These are phyloP conservation scores for Carterocephalus palaemon DNA, from an alignment of 2,888 invertebrate genomes.

Conservation along the genomic window DNA sequence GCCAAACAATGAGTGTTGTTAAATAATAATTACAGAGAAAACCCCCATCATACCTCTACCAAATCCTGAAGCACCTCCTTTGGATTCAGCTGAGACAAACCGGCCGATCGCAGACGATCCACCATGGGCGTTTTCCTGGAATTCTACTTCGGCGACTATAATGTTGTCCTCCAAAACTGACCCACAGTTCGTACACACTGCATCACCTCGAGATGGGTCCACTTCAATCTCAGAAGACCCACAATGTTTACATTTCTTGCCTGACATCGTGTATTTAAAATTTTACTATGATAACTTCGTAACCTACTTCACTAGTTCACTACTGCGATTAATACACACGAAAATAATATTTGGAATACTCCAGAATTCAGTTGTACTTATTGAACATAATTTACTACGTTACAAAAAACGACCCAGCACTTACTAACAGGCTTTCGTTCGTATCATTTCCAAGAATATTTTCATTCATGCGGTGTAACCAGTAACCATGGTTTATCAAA, in stretches of 20 bases:
- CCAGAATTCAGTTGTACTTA: too few relatives aligned
- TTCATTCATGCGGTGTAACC: conserved; percentile 1
- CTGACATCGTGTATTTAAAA: conserved; percentile 57
- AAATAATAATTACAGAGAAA: background rate
- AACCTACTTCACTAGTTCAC: background rate
- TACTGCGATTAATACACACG: background rate
- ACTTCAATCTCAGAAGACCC: conserved; percentile 95
- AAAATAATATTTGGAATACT: too few relatives aligned
- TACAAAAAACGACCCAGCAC: too few relatives aligned
- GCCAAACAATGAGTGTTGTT: too few relatives aligned
- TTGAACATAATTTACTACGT: too few relatives aligned
- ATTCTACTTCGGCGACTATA: conserved; percentile 97
- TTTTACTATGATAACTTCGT: background rate
- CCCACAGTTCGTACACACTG: conserved; percentile 97
- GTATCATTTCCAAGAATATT: too few relatives aligned
- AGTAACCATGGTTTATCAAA: too few relatives aligned
- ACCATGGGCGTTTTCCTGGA: conserved; percentile 95
- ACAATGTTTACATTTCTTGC: conserved; percentile 91
- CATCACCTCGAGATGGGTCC: conserved; percentile 96
- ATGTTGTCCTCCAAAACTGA: conserved; percentile 97
- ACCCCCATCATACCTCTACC: conserved; percentile 82
- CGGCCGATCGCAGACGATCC: conserved; percentile 93
- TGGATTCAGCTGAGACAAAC: conserved; percentile 94
- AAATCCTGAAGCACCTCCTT: conserved; percentile 89
- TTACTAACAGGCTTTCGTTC: too few relatives aligned